Conservation (phyloP, 2,797 vertebrate species). For the Xenops minutus region DNA sequence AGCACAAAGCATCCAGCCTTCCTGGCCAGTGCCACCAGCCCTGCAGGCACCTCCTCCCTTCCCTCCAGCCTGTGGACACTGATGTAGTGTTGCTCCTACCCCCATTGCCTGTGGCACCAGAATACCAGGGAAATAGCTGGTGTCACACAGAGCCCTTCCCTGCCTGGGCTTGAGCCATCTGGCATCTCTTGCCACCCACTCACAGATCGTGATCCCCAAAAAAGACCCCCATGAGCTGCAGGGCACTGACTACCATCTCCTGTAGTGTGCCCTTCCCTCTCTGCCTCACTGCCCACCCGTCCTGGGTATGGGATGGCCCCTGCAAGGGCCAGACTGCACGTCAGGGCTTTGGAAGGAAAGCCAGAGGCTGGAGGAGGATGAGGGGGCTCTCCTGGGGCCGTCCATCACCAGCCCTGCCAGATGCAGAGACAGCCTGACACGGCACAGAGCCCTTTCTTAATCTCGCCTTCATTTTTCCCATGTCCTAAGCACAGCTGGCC, state of each 20-base stretch:
- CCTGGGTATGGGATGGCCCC: background rate
- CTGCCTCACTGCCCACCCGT: background rate
- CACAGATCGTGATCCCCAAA: accelerated
- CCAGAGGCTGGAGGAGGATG: background rate
- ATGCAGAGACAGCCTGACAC: slow-evolving; percentile 6
- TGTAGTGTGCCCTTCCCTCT: accelerated
- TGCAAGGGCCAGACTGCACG: accelerated
- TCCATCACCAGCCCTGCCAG: background rate
- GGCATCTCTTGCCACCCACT: background rate
- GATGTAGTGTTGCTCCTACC: background rate
- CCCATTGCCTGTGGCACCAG: accelerated
- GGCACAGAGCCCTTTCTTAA: background rate
- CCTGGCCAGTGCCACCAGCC: background rate
- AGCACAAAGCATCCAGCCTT: background rate
- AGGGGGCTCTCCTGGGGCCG: background rate
- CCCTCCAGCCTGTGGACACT: accelerated
- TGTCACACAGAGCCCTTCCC: background rate
- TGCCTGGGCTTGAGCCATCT: accelerated
- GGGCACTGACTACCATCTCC: background rate
- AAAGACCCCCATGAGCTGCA: background rate
- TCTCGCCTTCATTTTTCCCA: slow-evolving; percentile 44
- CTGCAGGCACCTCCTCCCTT: background rate
- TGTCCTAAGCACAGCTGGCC: slow-evolving; percentile 31
- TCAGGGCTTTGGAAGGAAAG: background rate
- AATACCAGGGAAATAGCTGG: background rate